Conservation (phyloP, 2,113 vertebrate genomes). For the Mirza zaza region DNA sequence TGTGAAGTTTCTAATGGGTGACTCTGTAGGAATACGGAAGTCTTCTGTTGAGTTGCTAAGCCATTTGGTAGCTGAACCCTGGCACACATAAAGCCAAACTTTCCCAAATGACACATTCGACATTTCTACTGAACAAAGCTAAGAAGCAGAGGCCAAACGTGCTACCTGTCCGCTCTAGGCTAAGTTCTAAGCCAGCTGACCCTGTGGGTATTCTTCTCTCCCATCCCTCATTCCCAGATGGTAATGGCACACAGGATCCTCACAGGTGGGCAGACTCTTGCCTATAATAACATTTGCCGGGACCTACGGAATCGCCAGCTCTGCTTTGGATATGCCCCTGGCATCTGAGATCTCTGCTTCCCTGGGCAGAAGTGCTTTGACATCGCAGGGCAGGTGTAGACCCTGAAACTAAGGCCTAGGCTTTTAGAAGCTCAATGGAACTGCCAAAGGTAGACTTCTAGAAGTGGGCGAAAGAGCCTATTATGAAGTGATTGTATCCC, state of each 20-base stretch:
- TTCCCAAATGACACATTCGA: background rate
- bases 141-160: background rate
- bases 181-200: background rate
- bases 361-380: background rate
- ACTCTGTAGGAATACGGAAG: background rate
- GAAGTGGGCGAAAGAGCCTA: background rate
- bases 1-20: background rate
- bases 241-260: background rate
- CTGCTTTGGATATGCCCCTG: background rate
- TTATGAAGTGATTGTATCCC: background rate
- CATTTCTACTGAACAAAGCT: background rate
- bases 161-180: background rate
- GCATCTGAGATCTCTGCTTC: background rate
- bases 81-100: background rate
- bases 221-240: background rate
- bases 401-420: background rate
- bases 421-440: background rate
- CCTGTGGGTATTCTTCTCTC: background rate
- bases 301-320: background rate
- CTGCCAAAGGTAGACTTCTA: background rate
- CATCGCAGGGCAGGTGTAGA: background rate
- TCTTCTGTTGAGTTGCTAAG: slow-evolving; percentile 6
- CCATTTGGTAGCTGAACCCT: background rate
- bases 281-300: background rate
- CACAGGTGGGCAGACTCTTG: background rate